A percentile compares a stretch with the other conserved stretches of the same genome.
phyloP scores from a whole-genome alignment of 1,140 invertebrate species.

The Tribolium madens region DNA sequence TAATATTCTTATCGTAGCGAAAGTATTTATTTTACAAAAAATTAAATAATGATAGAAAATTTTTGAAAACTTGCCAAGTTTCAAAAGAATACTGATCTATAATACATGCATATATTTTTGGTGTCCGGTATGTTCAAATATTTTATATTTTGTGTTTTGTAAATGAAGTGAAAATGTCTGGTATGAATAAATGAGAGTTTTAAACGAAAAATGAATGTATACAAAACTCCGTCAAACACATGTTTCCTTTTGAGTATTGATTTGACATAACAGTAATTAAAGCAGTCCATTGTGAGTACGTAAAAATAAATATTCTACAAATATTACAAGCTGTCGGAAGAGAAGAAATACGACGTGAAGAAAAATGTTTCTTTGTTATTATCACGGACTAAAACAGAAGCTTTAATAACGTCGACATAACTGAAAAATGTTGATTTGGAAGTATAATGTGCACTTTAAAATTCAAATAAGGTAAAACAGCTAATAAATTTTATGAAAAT shows the following conservation, averaged over 20 bases:
- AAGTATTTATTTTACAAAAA: no score
- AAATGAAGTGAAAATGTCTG: no score
- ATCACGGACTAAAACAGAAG: background rate
- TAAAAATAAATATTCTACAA: background rate
- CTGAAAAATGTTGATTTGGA: constrained; percentile 49
- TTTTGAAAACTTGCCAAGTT: background rate
- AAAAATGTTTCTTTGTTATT: constrained; percentile 11
- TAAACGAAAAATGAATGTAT: background rate
- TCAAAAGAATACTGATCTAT: background rate
- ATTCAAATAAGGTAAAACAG: constrained; percentile 48
- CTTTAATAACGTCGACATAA: constrained; percentile 46
- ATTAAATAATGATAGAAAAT: background rate
- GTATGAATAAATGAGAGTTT: no score
- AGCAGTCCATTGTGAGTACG: background rate
- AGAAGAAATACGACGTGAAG: background rate
- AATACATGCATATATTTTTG: background rate
- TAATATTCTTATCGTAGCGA: no score
- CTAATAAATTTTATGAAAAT: constrained; percentile 52
- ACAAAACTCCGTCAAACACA: background rate
- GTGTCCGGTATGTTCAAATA: no score
- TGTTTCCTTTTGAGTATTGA: background rate
- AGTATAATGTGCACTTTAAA: constrained; percentile 49
- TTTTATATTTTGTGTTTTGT: no score
- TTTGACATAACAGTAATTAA: background rate
- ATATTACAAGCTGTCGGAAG: background rate